Base-by-base conservation (phyloP, 2,797 vertebrate genomes). In the Nyctibius grandis region DNA sequence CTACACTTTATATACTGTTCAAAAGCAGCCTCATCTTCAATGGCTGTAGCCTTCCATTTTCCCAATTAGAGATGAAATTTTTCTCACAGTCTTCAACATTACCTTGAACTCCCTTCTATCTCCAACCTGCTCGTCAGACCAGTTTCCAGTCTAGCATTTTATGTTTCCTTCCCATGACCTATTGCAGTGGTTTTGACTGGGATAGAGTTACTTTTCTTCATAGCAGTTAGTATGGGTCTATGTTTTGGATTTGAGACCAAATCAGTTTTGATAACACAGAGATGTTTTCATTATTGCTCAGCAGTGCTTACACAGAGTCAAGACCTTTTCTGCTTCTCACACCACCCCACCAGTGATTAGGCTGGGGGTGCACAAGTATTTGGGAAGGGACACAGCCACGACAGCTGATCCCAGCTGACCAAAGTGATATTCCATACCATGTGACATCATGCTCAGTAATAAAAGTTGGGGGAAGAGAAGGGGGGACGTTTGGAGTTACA, bases 271-370 rank as follows among this genome's bases (percentile, higher is more conserved):
- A 8, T 28, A 57, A 64, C 8, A 79, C 22, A 33, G 6, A 7
- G 0, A 19, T 28, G 6, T 57, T 50, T 47, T 47, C 19, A 19
- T 21, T 47, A 47, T 47, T 47, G 8, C 45, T 47, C 45, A 8
- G 21, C 44, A 47, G 23, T 44, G 12, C 11, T 44, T 80, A 38
- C 26, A 50, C 2, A 33, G 9, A 12, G n/a, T 56, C 50, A 79
- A 64, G 31, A 19, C 2, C 12, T 72, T 60, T 60, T 64, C 25
- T 73, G 9, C 13, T 59, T 51, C 23, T 54, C 26, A 45, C 4
- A 16, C 6, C 44, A 18, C 28, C 31, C 36, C 12, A 6, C 5
- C 20, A 33, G 15, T 1, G 1, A 9, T 9, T 28, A 16, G 47
- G 45, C 40, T 61, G 3, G 21, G 17, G 7, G 5, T 54, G 26